These are phyloP conservation scores for Panurus biarmicus DNA, from an alignment of 2,113 vertebrate species.

Conservation along the genomic window DNA sequence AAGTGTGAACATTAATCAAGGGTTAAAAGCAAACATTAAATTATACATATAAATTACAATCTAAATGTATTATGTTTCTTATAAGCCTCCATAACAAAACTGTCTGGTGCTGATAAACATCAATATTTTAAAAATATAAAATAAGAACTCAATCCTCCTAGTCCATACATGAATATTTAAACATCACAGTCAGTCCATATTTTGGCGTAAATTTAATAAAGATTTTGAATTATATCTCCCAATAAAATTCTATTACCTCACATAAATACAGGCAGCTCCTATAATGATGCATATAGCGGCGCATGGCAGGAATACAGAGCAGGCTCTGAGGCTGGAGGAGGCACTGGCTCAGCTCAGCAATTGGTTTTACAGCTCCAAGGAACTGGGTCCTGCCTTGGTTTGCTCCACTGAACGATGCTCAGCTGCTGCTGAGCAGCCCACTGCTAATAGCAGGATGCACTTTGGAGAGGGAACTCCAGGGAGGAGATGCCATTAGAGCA, in stretches of 20 bases:
- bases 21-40: not conserved
- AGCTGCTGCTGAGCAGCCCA: not conserved
- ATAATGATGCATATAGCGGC: slow-evolving; percentile 52
- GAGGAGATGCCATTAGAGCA: slow-evolving; percentile 21
- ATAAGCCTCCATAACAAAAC: not conserved
- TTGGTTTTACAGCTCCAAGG: slow-evolving; percentile 7
- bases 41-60: not conserved
- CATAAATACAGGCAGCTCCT: slow-evolving; percentile 56
- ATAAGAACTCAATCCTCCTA: not conserved
- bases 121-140: not conserved
- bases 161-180: not conserved
- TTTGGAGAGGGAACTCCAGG: slow-evolving; percentile 39
- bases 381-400: not conserved
- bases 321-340: not conserved
- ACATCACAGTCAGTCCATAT: not conserved
- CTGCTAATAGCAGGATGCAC: slow-evolving; percentile 61
- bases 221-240: not conserved
- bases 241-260: slow-evolving; percentile 62
- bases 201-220: not conserved
- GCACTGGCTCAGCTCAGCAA: not conserved
- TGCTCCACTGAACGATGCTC: slow-evolving; percentile 30
- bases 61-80: not conserved
- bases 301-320: slow-evolving; percentile 28
- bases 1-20: not conserved
- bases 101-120: not conserved